Evolutionary conservation across 2,797 vertebrate species (phyloP), one percentile per base, ranked within the genome.

Genomic region (Oreortyx pictus): DNA sequence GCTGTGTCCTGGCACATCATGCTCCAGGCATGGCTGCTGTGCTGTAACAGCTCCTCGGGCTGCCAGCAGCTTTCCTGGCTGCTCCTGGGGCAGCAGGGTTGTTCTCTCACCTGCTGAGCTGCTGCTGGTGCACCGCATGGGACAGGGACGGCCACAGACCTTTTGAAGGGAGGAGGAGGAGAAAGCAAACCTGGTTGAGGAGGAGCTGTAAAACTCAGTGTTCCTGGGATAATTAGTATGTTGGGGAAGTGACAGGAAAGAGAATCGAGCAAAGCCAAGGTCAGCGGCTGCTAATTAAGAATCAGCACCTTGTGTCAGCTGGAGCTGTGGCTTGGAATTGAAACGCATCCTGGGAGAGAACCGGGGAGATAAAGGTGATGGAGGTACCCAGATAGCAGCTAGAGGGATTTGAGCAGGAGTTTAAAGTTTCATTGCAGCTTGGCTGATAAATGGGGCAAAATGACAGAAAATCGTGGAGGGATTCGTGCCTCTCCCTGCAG

Each of bases 251-350:
- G 95, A 95, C 94, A 96, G 86, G 91, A 83, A 75, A 92, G 90
- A 96, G 95, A 94, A 91, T 86, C 74, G 59, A 84, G 93, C 84
- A 94, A 94, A 95, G 95, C 83, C 91, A 94, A 95, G 92, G 92
- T 95, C 95, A 97, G 93, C 1, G 73, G 78, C 95, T 96, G 90
- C 96, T 97, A 96, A 96, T 95, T 94, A 95, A 95, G 93, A 96
- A 95, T 94, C 91, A 92, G 95, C 96, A 96, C 96, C 92, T 95
- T 94, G 92, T 94, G 95, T 94, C 93, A 96, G 92, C 81, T 74
- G 54, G 92, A 85, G 94, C 76, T 12, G 78, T 87, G 88, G 92
- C 82, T 81, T 82, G 93, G 95, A 94, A 95, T 94, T 91, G 95
- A 94, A 95, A 94, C 86, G n/a, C 54, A 85, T 72, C 72, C 86